Evolutionary conservation across 2,888 invertebrate genomes (phyloP).

Genomic region (Leptopilina syphax): DNA sequence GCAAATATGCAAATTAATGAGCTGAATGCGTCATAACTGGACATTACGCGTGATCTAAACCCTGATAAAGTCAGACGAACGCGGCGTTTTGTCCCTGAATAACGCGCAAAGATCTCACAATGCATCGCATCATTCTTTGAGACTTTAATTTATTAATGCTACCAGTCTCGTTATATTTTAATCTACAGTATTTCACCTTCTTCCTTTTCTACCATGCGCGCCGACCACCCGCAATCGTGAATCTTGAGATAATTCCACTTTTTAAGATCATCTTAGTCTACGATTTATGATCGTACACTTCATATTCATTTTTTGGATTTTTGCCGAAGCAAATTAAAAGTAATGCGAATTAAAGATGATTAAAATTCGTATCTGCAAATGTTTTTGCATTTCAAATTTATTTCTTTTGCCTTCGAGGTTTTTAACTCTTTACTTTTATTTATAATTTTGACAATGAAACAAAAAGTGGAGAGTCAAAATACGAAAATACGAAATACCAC

Average conservation of each 20-base stretch:
- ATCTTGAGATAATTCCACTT: slow-evolving; percentile 31
- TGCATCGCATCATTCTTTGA: slow-evolving; percentile 49
- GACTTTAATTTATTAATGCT: slow-evolving; percentile 62
- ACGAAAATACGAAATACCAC: too few relatives aligned
- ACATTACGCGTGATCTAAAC: slow-evolving; percentile 69
- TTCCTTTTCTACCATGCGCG: background rate
- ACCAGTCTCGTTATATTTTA: slow-evolving; percentile 65
- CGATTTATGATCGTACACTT: slow-evolving; percentile 20
- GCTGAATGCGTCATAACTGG: slow-evolving; percentile 66
- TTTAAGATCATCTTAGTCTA: slow-evolving; percentile 23
- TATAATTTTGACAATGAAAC: too few relatives aligned
- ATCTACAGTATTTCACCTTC: slow-evolving; percentile 60
- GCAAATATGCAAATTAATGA: slow-evolving; percentile 69
- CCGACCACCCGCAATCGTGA: slow-evolving; percentile 22
- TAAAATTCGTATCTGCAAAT: too few relatives aligned
- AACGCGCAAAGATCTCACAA: slow-evolving; percentile 49
- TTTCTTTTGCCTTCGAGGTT: too few relatives aligned
- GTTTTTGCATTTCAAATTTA: too few relatives aligned
- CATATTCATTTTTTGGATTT: slow-evolving; percentile 9
- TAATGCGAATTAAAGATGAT: background rate
- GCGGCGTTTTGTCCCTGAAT: slow-evolving; percentile 49
- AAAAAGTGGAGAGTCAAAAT: too few relatives aligned
- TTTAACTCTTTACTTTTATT: too few relatives aligned
- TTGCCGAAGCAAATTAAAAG: slow-evolving; percentile 7
- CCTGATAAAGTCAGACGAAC: slow-evolving; percentile 63